Conservation (phyloP, 2,888 invertebrate species). For the Rhagonycha fulva region DNA sequence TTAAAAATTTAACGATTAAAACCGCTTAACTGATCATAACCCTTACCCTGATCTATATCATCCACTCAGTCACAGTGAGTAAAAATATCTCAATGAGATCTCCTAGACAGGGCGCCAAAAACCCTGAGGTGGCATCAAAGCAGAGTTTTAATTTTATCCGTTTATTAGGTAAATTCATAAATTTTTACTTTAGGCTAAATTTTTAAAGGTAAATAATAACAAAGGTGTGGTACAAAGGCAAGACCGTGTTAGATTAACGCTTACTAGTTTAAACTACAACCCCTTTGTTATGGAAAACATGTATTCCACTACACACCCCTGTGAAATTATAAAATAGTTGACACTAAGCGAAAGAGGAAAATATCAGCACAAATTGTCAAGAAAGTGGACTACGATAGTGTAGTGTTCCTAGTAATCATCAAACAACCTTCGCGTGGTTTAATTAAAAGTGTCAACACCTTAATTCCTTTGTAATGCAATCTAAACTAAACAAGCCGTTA, state of each 20-base stretch:
- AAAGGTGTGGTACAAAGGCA: neutral
- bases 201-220: neutral
- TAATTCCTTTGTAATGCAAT: slow-evolving; percentile 25
- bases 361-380: slow-evolving; percentile 14
- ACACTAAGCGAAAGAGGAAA: slow-evolving; percentile 19
- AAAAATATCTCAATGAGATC: too few relatives aligned
- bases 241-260: neutral
- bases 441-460: slow-evolving; percentile 30
- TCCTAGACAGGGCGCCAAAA: too few relatives aligned
- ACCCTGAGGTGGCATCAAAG: too few relatives aligned
- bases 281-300: slow-evolving; percentile 28
- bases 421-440: slow-evolving; percentile 11
- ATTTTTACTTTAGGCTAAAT: too few relatives aligned
- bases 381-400: slow-evolving; percentile 16
- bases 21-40: too few relatives aligned
- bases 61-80: too few relatives aligned
- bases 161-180: too few relatives aligned
- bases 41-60: too few relatives aligned
- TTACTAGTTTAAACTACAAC: slow-evolving; percentile 8
- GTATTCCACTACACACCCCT: slow-evolving; percentile 16
- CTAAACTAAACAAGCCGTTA: slow-evolving; percentile 15
- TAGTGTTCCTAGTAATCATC: neutral
- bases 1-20: too few relatives aligned
- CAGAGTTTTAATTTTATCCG: too few relatives aligned
- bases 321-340: slow-evolving; percentile 25